Evolutionary conservation across 2,797 vertebrate genomes (phyloP).

Genomic region (Brotula barbata): DNA sequence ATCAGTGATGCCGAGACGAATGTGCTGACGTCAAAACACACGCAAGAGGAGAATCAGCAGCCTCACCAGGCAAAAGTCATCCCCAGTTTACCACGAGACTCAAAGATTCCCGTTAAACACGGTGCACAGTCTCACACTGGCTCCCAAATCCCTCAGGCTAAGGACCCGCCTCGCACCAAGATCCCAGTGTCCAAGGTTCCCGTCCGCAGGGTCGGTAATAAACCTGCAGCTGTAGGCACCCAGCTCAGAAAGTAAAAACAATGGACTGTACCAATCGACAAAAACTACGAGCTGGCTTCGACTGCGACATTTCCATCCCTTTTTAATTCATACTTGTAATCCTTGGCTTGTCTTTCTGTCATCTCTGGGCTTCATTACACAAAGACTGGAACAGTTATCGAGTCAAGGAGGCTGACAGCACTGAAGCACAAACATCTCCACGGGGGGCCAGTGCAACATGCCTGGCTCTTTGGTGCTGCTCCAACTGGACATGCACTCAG

Average conservation of each 20-base stretch:
- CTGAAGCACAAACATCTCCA: conserved; percentile 76
- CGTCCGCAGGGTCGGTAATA: conserved; percentile 86
- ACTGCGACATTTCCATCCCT: conserved; percentile 36
- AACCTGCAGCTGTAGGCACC: conserved; percentile 73
- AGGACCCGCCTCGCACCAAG: conserved; percentile 91
- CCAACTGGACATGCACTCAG: conserved; percentile 67
- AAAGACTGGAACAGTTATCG: conserved; percentile 36
- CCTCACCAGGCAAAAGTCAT: conserved; percentile 76
- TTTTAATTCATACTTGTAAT: conserved; percentile 44
- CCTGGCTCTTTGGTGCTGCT: conserved; percentile 52
- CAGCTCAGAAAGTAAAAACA: conserved; percentile 84
- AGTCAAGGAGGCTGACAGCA: conserved; percentile 50
- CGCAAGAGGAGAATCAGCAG: conserved; percentile 81
- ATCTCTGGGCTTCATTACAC: conserved; percentile 53
- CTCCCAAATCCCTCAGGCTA: conserved; percentile 79
- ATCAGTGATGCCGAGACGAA: conserved; percentile 59
- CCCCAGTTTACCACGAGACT: conserved; percentile 85
- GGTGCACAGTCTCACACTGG: conserved; percentile 71
- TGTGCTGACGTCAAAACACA: conserved; percentile 57
- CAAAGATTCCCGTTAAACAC: conserved; percentile 95
- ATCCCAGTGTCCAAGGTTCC: conserved; percentile 96
- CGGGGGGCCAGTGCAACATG: conserved; percentile 54
- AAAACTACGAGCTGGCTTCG: conserved; percentile 27
- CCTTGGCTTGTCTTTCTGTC: conserved; percentile 45
- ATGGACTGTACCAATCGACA: conserved; percentile 19